Percentiles rank a stretch among this genome's conserved stretches.
Conservation (phyloP, 2,113 vertebrate species). For the Hepsetus odoe region DNA sequence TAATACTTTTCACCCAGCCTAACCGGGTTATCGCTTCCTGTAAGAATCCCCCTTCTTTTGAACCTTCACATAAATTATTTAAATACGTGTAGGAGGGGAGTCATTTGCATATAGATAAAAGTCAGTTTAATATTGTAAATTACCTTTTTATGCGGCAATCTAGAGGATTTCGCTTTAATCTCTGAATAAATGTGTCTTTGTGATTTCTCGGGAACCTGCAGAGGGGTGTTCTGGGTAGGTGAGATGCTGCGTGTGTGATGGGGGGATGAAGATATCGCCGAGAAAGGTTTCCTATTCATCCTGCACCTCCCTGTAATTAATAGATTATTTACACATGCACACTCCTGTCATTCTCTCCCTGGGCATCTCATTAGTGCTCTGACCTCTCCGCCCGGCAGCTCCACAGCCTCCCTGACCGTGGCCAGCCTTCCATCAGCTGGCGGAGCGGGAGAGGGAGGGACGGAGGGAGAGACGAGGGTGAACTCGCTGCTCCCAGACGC, state of each 20-base stretch:
- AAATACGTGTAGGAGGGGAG: slow-evolving; percentile 58
- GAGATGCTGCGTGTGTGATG: not conserved
- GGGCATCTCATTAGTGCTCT: slow-evolving; percentile 86
- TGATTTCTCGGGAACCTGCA: slow-evolving; percentile 51
- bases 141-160: slow-evolving; percentile 71
- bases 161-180: slow-evolving; percentile 71
- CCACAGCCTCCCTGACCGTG: slow-evolving; percentile 75
- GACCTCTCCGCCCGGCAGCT: slow-evolving; percentile 81
- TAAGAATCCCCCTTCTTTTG: slow-evolving; percentile 33
- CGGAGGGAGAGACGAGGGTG: not conserved
- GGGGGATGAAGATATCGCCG: slow-evolving; percentile 76
- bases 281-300: slow-evolving; percentile 75
- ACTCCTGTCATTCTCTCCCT: slow-evolving; percentile 82
- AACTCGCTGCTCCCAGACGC: slow-evolving; percentile 23
- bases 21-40: slow-evolving; percentile 58
- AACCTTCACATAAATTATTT: slow-evolving; percentile 66
- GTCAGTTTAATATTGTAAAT: slow-evolving; percentile 75
- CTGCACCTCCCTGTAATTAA: slow-evolving; percentile 87
- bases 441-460: slow-evolving; percentile 13
- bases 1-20: slow-evolving; percentile 63
- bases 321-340: slow-evolving; percentile 93
- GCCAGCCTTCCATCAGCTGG: slow-evolving; percentile 60
- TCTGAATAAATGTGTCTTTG: slow-evolving; percentile 64
- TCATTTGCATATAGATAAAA: slow-evolving; percentile 78
- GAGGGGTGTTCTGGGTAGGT: slow-evolving; percentile 52